Conservation (phyloP, 2,113 vertebrate species). For the Eulemur macaco region DNA sequence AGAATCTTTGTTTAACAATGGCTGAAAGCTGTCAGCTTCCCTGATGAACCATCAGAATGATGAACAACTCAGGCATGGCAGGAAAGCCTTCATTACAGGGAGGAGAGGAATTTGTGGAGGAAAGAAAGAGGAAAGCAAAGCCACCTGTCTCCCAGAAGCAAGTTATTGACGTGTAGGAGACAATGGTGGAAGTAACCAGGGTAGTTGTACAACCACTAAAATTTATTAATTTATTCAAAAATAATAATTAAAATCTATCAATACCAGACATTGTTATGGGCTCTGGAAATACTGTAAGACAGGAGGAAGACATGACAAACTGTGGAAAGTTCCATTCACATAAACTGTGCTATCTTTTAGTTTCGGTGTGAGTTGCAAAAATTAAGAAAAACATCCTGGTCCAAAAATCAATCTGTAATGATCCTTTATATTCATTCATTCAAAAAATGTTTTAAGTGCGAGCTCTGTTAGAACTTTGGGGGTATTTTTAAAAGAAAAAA, state of each 20-base stretch:
- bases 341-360: background rate
- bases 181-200: background rate
- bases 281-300: background rate
- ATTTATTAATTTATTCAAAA: background rate
- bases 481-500: background rate
- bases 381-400: background rate
- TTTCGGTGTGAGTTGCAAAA: background rate
- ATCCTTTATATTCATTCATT: conserved; percentile 4
- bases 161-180: background rate
- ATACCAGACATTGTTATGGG: background rate
- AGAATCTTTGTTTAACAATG: conserved; percentile 59
- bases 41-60: conserved; percentile 35
- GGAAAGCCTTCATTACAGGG: background rate
- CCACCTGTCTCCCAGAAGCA: background rate
- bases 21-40: conserved; percentile 56
- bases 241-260: background rate
- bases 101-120: background rate
- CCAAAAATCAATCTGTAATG: background rate
- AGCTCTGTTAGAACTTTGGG: background rate
- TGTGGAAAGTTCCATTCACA: background rate
- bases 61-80: background rate
- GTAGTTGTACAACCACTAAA: background rate
- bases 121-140: background rate
- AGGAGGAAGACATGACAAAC: background rate
- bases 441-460: background rate